Base-by-base conservation (phyloP, 2,888 invertebrate genomes). In the Leptopterna dolabrata region DNA sequence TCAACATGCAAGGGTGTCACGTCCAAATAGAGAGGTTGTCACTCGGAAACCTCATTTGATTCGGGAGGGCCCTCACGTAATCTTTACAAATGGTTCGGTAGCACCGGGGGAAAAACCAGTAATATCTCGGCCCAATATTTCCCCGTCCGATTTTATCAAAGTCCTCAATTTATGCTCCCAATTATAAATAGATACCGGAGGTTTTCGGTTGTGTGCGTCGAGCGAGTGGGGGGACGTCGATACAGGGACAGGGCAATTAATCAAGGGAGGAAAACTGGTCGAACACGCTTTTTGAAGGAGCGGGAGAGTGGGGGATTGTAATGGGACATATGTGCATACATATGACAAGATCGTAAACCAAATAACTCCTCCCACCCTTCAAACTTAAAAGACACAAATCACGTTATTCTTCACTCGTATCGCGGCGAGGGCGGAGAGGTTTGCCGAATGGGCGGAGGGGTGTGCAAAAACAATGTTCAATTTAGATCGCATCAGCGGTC, bases 331-430 rank as follows among this genome's bases (percentile, higher is more conserved):
- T 83, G 83, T 47, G 83, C 83, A 83, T 83, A 83, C 83, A 83
- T 83, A 83, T 83, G 83, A 83, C 83, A 83, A 83, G 83, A 83
- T 83, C 83, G 83, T 83, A 83, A 83, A 83, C 83, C 83, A 83
- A 83, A 83, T 70, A 83, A 83, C 83, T 83, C 70, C 83, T 70
- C 83, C 63, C 27, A 19, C 83, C 30, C 83, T 81, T 83, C 83
- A 83, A 83, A 83, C 83, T 83, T 83, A 83, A 83, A 43, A 36
- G 70, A 70, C 81, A 70, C 83, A 83, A 83, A 83, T 83, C 83
- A 83, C 83, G 83, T 70, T 63, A 83, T 83, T 70, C 81, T 55
- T 81, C 83, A 78, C 41, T 45, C 43, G 78, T 45, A 78, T 78
- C 78, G 78, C 78, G 36, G n/a, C 0, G 41, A 30, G 24, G 71